Conservation (phyloP, 2,797 vertebrate genomes). For the Muscicapa comitata region DNA sequence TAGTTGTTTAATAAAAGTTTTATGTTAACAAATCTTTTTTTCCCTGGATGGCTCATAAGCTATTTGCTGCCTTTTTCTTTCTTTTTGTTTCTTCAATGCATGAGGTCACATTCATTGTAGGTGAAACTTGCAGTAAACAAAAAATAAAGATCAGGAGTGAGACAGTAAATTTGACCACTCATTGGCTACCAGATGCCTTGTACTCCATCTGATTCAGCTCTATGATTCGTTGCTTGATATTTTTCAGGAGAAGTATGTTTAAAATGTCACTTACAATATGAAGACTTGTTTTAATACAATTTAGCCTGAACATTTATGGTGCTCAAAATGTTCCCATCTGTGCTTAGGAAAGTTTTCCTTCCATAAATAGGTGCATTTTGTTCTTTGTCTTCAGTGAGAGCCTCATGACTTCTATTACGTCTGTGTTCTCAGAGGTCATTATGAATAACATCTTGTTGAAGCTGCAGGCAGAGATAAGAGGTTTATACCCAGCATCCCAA, state of each 20-base stretch:
- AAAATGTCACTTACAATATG: conserved; percentile 4
- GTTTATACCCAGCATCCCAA: not conserved
- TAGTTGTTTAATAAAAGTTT: conserved; percentile 38
- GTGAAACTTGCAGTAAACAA: not conserved
- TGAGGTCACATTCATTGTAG: not conserved
- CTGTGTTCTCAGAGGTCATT: not conserved
- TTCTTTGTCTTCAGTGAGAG: not conserved
- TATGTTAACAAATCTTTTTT: conserved; percentile 29
- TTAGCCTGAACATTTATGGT: not conserved
- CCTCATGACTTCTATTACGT: not conserved
- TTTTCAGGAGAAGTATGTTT: not conserved
- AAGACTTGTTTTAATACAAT: conserved; percentile 17
- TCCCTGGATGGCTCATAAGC: not conserved
- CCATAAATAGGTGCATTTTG: conserved; percentile 18
- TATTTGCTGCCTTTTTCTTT: not conserved
- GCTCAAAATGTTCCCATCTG: not conserved
- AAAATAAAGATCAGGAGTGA: not conserved
- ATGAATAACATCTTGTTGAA: not conserved
- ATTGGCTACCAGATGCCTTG: not conserved
- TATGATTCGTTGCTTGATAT: not conserved
- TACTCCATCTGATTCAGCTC: not conserved
- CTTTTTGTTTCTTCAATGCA: not conserved
- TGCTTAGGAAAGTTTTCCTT: not conserved
- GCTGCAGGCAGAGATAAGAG: conserved; percentile 31
- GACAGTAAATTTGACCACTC: not conserved